phyloP scores from a whole-genome alignment of 2,113 vertebrate genomes.

The Thalassarche chlororhynchos region DNA sequence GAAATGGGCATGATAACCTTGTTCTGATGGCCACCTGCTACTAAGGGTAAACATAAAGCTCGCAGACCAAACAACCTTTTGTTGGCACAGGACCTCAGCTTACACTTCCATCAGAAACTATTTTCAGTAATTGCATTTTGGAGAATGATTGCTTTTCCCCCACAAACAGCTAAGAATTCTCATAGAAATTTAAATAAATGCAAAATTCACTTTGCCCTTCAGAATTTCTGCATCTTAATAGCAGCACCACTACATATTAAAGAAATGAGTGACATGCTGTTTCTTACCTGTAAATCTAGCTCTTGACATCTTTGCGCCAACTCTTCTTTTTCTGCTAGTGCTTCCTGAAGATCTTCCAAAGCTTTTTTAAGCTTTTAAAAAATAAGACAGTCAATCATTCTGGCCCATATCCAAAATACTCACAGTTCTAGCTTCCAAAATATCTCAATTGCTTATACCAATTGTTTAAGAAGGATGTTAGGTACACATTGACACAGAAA shows the following conservation, averaged over 20 bases:
- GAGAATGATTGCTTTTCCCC: background rate
- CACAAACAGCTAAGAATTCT: background rate
- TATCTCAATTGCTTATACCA: background rate
- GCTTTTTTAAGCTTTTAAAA: slow-evolving; percentile 87
- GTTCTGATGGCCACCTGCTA: background rate
- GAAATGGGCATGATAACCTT: background rate
- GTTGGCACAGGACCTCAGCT: background rate
- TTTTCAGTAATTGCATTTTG: background rate
- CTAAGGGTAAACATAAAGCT: background rate
- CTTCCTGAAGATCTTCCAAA: slow-evolving; percentile 85
- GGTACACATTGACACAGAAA: background rate
- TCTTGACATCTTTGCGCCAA: slow-evolving; percentile 92
- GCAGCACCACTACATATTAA: background rate
- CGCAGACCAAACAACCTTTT: background rate
- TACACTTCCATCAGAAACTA: background rate
- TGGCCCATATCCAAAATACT: background rate
- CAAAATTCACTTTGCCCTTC: background rate
- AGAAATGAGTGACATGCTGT: background rate
- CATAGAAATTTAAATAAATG: background rate
- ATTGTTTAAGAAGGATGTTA: background rate
- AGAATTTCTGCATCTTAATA: background rate
- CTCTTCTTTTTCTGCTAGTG: slow-evolving; percentile 88
- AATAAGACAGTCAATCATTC: background rate
- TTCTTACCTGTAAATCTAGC: slow-evolving; percentile 90
- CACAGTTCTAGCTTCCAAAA: background rate